A percentile compares a stretch with the other conserved stretches of the same genome.
phyloP scores from a whole-genome alignment of 2,888 invertebrate species.

The Atherix ibis region DNA sequence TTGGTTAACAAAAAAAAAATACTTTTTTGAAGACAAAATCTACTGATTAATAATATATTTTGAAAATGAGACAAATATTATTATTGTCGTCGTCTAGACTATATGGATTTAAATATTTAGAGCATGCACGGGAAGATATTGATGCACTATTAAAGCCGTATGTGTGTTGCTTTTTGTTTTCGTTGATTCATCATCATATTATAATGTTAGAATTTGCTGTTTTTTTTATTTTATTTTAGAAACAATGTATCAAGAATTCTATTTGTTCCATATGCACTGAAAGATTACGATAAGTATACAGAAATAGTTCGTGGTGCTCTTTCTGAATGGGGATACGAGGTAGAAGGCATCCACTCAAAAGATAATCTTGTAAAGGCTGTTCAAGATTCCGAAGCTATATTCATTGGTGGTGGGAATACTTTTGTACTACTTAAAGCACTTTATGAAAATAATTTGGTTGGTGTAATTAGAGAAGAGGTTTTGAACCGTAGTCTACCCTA shows the following conservation, averaged over 20 bases:
- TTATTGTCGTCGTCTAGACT: slow-evolving; percentile 55
- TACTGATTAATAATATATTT: too few relatives aligned
- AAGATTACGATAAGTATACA: slow-evolving; percentile 49
- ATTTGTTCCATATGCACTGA: slow-evolving; percentile 61
- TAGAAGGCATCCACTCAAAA: slow-evolving; percentile 49
- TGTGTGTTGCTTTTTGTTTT: slow-evolving; percentile 17
- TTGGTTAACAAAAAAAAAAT: too few relatives aligned
- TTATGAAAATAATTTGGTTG: slow-evolving; percentile 49
- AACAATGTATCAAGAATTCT: slow-evolving; percentile 46
- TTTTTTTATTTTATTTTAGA: slow-evolving; percentile 33
- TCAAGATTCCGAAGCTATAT: slow-evolving; percentile 48
- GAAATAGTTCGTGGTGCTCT: slow-evolving; percentile 41
- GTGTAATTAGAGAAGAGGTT: slow-evolving; percentile 45
- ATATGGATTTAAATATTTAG: slow-evolving; percentile 46
- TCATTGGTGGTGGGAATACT: slow-evolving; percentile 69
- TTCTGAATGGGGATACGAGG: slow-evolving; percentile 44
- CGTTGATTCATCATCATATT: neutral
- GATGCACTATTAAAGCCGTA: slow-evolving; percentile 43
- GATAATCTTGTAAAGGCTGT: slow-evolving; percentile 41
- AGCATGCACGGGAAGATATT: slow-evolving; percentile 50
- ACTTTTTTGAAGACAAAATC: too few relatives aligned
- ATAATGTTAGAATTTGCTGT: too few relatives aligned
- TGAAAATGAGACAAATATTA: slow-evolving; percentile 36
- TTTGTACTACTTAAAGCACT: slow-evolving; percentile 54
- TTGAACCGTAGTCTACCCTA: slow-evolving; percentile 48